Evolutionary conservation across 1,140 invertebrate species (phyloP).

Genomic region (Oryctes rhinoceros): DNA sequence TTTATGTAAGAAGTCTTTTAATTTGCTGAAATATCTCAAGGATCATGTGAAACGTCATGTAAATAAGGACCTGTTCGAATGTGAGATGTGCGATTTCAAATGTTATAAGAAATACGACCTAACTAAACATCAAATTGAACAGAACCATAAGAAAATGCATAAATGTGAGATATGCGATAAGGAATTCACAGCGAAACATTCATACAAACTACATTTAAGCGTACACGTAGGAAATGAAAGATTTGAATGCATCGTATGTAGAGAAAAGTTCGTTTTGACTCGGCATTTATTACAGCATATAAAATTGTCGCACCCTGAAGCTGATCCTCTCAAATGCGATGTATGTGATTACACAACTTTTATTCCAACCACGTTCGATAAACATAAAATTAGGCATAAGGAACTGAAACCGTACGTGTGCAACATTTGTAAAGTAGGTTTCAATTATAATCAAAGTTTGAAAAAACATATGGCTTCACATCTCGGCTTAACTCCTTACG

Average conservation of each 20-base stretch:
- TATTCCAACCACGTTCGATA: background rate
- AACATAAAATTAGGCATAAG: constrained; percentile 10
- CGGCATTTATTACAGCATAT: constrained; percentile 6
- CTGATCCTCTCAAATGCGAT: constrained; percentile 9
- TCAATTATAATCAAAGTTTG: constrained; percentile 32
- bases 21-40: constrained; percentile 24
- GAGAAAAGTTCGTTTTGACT: constrained; percentile 7
- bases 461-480: constrained; percentile 32
- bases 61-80: background rate
- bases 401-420: constrained; percentile 20
- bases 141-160: constrained; percentile 22
- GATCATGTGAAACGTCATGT: constrained; percentile 21
- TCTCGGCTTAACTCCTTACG: constrained; percentile 7
- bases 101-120: constrained; percentile 20
- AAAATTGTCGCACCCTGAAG: background rate
- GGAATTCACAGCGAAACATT: constrained; percentile 18
- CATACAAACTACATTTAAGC: background rate
- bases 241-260: background rate
- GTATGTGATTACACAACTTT: constrained; percentile 20
- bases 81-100: constrained; percentile 17
- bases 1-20: constrained; percentile 16
- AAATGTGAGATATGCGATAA: constrained; percentile 14
- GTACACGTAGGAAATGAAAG: background rate
- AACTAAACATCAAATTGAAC: constrained; percentile 21
- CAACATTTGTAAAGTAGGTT: constrained; percentile 16